phyloP scores from a whole-genome alignment of 2,888 invertebrate genomes.

The Acronicta aceris region DNA sequence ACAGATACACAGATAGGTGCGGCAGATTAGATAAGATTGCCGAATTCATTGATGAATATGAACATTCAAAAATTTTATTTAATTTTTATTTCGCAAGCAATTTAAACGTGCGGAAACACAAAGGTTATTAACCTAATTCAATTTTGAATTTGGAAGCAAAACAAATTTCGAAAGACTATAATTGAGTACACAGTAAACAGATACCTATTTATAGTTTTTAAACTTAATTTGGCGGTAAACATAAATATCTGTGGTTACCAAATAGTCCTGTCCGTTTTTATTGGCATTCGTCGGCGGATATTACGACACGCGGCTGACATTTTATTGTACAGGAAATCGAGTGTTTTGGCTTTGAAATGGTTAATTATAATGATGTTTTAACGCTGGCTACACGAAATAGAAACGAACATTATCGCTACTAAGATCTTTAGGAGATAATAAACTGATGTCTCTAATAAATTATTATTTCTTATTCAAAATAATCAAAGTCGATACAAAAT shows the following conservation, averaged over 20 bases:
- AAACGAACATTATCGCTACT: slow-evolving; percentile 15
- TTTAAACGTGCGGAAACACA: slow-evolving; percentile 41
- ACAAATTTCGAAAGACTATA: slow-evolving; percentile 32
- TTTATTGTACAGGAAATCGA: slow-evolving; percentile 69
- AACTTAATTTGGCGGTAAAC: slow-evolving; percentile 36
- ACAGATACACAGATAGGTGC: too few relatives aligned
- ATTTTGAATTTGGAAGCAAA: slow-evolving; percentile 29
- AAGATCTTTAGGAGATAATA: slow-evolving; percentile 5
- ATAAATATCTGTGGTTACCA: slow-evolving; percentile 53
- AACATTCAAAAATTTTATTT: neutral
- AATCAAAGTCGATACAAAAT: neutral
- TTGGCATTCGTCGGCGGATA: slow-evolving; percentile 61
- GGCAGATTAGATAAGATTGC: neutral
- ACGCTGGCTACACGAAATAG: slow-evolving; percentile 11
- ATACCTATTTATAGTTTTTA: slow-evolving; percentile 30
- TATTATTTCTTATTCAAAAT: neutral
- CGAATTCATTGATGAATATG: neutral
- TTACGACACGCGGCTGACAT: slow-evolving; percentile 64
- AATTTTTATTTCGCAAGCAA: slow-evolving; percentile 31
- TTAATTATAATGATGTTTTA: slow-evolving; percentile 46
- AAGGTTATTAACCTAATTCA: slow-evolving; percentile 53
- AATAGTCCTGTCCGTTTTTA: slow-evolving; percentile 54
- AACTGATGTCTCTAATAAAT: neutral
- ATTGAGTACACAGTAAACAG: slow-evolving; percentile 10
- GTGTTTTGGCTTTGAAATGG: slow-evolving; percentile 52